Evolutionary conservation across 2,113 vertebrate genomes (phyloP).

Genomic region (Rafetus swinhoei): DNA sequence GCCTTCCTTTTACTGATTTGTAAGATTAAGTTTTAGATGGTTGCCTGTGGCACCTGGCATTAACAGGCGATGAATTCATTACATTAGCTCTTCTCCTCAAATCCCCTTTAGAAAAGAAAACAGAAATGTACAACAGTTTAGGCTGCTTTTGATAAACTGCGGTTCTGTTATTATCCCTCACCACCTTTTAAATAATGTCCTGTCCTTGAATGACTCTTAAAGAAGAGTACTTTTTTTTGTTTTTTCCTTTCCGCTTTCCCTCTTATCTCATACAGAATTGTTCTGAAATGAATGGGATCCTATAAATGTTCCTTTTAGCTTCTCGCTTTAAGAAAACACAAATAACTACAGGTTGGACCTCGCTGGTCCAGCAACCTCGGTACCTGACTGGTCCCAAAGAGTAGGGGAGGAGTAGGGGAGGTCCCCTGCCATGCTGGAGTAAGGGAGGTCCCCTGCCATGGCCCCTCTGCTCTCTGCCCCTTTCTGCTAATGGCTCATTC

Average conservation of each 20-base stretch:
- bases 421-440: too few species aligned
- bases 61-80: background rate
- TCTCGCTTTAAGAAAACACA: background rate
- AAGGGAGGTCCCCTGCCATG: too few species aligned
- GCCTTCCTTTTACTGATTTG: slow-evolving; percentile 40
- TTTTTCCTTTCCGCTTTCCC: background rate
- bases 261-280: background rate
- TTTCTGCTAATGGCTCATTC: too few species aligned
- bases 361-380: too few species aligned
- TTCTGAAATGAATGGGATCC: background rate
- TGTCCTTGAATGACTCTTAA: background rate
- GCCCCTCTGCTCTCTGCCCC: too few species aligned
- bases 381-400: too few species aligned
- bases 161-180: slow-evolving; percentile 4
- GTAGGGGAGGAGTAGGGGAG: too few species aligned
- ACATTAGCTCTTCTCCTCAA: background rate
- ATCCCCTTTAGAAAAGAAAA: background rate
- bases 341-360: background rate
- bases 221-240: too few species aligned
- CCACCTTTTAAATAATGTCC: background rate
- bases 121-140: background rate
- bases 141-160: background rate
- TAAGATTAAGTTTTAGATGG: slow-evolving; percentile 51
- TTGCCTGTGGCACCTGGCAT: slow-evolving; percentile 33
- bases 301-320: background rate